Percentiles rank a stretch among this genome's conserved stretches.
Conservation (phyloP, 2,113 vertebrate species). For the Sinocyclocheilus anophthalmus region DNA sequence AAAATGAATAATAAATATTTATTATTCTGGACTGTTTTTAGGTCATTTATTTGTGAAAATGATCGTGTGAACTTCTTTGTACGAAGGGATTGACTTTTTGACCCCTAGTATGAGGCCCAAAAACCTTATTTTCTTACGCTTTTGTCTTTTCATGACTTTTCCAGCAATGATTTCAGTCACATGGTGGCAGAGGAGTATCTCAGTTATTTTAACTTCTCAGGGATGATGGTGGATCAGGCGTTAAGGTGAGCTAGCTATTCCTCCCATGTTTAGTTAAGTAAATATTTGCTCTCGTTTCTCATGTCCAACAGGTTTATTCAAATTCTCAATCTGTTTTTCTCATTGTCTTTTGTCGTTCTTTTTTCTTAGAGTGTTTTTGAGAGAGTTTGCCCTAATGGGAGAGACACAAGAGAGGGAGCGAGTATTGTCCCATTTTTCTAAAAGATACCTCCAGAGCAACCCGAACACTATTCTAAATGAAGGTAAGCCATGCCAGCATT, state of each 20-base stretch:
- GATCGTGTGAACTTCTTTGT: background rate
- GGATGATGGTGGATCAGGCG: constrained; percentile 90
- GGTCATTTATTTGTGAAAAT: background rate
- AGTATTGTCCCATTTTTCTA: constrained; percentile 92
- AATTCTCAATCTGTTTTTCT: background rate
- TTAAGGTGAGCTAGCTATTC: constrained; percentile 81
- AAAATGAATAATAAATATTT: background rate
- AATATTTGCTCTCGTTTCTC: background rate
- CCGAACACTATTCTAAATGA: constrained; percentile 80
- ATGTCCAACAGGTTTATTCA: background rate
- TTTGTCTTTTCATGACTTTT: constrained; percentile 51
- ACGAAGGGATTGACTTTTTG: background rate
- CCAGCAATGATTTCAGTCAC: constrained; percentile 95
- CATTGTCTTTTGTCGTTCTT: background rate
- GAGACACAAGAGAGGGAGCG: constrained; percentile 96
- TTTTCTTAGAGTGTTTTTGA: constrained; percentile 83
- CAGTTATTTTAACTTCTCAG: constrained; percentile 87
- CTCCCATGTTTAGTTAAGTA: background rate
- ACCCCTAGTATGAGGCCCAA: background rate
- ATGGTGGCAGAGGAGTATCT: constrained; percentile 95
- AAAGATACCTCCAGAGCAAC: constrained; percentile 89
- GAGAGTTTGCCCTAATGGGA: constrained; percentile 90
- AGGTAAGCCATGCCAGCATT: constrained; percentile 74
- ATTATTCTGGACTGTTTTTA: too few species aligned
- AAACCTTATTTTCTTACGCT: background rate